These are phyloP conservation scores for Brenthis hecate DNA, from an alignment of 2,888 invertebrate species.

Conservation along the genomic window DNA sequence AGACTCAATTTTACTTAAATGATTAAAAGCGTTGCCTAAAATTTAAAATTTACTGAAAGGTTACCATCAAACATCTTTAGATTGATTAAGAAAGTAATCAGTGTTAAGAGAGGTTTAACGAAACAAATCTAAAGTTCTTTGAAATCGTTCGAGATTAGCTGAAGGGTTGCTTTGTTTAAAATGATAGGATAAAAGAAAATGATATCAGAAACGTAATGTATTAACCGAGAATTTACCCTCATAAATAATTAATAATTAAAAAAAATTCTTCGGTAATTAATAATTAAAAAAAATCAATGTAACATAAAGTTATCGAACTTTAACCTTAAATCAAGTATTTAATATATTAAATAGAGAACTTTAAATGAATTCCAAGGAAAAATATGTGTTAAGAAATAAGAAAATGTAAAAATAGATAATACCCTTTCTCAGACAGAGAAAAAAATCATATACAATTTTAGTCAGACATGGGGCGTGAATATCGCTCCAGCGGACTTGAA, in stretches of 20 bases:
- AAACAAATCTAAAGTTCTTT: slow-evolving; percentile 21
- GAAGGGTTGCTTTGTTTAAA: slow-evolving; percentile 19
- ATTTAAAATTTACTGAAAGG: slow-evolving; percentile 20
- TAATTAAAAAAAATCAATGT: too few species aligned
- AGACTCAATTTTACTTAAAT: slow-evolving; percentile 8
- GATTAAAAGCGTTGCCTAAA: slow-evolving; percentile 14
- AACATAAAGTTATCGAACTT: too few species aligned
- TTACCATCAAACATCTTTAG: slow-evolving; percentile 17
- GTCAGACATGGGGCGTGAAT: slow-evolving; percentile 9
- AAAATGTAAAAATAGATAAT: too few species aligned
- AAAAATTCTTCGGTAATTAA: too few species aligned
- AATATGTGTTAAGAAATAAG: too few species aligned
- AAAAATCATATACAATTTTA: slow-evolving; percentile 9
- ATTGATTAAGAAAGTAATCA: slow-evolving; percentile 22
- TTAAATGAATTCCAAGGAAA: too few species aligned
- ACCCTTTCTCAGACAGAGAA: slow-evolving; percentile 24
- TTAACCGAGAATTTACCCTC: neutral
- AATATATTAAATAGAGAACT: too few species aligned
- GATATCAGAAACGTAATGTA: neutral
- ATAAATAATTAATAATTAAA: too few species aligned
- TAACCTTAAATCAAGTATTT: too few species aligned
- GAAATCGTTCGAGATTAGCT: slow-evolving; percentile 11
- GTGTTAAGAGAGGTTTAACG: slow-evolving; percentile 16
- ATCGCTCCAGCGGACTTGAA: slow-evolving; percentile 12
- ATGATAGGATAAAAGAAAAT: neutral